phyloP scores from a whole-genome alignment of 64 coral and sea anemone genomes.

The Pocillopora verrucosa region DNA sequence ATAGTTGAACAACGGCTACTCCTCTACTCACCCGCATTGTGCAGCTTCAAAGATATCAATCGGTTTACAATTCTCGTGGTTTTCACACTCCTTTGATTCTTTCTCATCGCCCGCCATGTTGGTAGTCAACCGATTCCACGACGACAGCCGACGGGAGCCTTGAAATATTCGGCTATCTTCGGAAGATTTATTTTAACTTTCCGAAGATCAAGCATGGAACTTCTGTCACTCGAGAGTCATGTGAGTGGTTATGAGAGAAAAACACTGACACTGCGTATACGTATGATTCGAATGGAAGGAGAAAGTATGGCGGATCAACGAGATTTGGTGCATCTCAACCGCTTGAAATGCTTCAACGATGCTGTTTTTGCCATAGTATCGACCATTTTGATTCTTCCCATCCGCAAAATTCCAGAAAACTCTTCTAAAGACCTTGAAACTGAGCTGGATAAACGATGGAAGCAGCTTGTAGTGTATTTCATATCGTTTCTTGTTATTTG shows the following conservation, averaged over 20 bases:
- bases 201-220: background rate
- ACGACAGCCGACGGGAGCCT: background rate
- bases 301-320: slow-evolving; percentile 68
- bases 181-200: background rate
- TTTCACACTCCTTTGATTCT: slow-evolving; percentile 16
- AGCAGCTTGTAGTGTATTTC: slow-evolving; percentile 84
- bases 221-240: no score
- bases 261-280: no score
- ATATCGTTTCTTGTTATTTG: slow-evolving; percentile 89
- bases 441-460: slow-evolving; percentile 60
- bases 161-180: slow-evolving; percentile 22
- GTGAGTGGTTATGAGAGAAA: no score
- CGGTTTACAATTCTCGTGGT: slow-evolving; percentile 48
- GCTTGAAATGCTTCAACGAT: slow-evolving; percentile 94
- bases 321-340: slow-evolving; percentile 85
- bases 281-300: background rate
- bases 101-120: slow-evolving; percentile 80
- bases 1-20: background rate
- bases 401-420: slow-evolving; percentile 71
- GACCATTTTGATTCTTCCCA: slow-evolving; percentile 93
- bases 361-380: slow-evolving; percentile 97
- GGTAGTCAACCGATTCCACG: background rate
- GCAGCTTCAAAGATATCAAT: slow-evolving; percentile 85
- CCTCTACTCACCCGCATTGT: slow-evolving; percentile 71
- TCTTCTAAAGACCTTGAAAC: slow-evolving; percentile 27